These are phyloP conservation scores for Actinostola sp. DNA, from an alignment of 92 coral and sea anemone species.

Conservation along the genomic window DNA sequence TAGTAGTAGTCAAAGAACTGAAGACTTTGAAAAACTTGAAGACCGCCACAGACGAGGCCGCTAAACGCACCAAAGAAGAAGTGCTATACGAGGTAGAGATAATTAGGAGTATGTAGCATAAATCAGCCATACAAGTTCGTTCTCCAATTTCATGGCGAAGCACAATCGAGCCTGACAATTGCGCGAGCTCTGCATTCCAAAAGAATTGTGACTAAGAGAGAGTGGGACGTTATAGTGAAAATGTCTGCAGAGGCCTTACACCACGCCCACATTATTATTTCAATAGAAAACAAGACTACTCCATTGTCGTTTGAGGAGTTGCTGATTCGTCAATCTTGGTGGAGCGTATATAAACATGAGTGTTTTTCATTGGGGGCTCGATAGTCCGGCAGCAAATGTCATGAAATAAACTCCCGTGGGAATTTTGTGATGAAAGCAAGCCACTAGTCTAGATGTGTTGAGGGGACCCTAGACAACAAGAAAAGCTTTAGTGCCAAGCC, in stretches of 20 bases:
- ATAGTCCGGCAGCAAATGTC: too few relatives aligned
- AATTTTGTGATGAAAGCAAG: too few relatives aligned
- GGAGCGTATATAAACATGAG: too few relatives aligned
- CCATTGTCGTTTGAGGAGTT: too few relatives aligned
- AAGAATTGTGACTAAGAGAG: constrained; percentile 15
- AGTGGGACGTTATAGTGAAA: constrained; percentile 23
- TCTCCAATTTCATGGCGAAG: constrained; percentile 49
- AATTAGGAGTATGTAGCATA: constrained; percentile 28
- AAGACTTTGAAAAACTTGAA: constrained; percentile 2
- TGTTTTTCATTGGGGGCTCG: too few relatives aligned
- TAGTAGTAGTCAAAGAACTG: constrained; percentile 36
- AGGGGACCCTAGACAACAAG: too few relatives aligned
- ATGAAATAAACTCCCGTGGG: too few relatives aligned
- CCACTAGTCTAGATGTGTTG: too few relatives aligned
- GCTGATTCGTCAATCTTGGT: too few relatives aligned
- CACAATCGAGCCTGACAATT: constrained; percentile 8
- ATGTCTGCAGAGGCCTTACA: constrained; percentile 23
- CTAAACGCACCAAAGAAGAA: constrained; percentile 11
- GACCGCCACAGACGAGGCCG: background rate
- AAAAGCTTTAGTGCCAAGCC: too few relatives aligned
- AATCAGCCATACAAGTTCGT: constrained; percentile 23
- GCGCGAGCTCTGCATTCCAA: constrained; percentile 7
- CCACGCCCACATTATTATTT: constrained; percentile 19
- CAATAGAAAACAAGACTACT: too few relatives aligned
- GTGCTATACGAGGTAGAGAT: constrained; percentile 31